Evolutionary conservation across 2,113 vertebrate genomes (phyloP).

Genomic region (Athene noctua): DNA sequence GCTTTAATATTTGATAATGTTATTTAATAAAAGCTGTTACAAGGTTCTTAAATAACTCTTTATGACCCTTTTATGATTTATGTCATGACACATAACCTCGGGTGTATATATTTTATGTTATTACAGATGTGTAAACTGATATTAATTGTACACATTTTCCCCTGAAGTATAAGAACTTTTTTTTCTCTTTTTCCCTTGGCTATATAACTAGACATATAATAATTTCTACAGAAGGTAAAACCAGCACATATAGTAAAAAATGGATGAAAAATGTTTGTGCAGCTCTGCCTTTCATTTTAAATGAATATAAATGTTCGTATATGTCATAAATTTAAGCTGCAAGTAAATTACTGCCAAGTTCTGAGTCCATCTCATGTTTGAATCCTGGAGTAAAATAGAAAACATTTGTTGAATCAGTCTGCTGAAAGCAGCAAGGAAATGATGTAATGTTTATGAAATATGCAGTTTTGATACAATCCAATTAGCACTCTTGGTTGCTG

Average conservation of each 20-base stretch:
- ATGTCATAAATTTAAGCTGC: constrained; percentile 68
- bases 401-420: constrained; percentile 66
- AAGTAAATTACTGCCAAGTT: constrained; percentile 69
- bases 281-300: constrained; percentile 68
- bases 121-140: constrained; percentile 52
- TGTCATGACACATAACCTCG: constrained; percentile 8
- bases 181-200: constrained; percentile 22
- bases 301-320: constrained; percentile 74
- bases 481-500: constrained; percentile 23
- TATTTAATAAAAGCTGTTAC: constrained; percentile 32
- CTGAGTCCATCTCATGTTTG: constrained; percentile 47
- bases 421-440: constrained; percentile 64
- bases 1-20: constrained; percentile 22
- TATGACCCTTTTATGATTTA: constrained; percentile 45
- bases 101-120: constrained; percentile 30
- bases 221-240: constrained; percentile 59
- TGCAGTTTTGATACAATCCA: constrained; percentile 66
- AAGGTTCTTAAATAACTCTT: constrained; percentile 41
- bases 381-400: constrained; percentile 66
- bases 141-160: constrained; percentile 50
- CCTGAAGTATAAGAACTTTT: constrained; percentile 10
- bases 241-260: neutral
- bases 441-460: constrained; percentile 60
- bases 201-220: constrained; percentile 43
- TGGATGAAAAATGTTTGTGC: constrained; percentile 60